Percentiles rank a stretch among this genome's conserved stretches.
Conservation (phyloP, 2,888 invertebrate genomes). For the Rhaphigaster nebulosa region DNA sequence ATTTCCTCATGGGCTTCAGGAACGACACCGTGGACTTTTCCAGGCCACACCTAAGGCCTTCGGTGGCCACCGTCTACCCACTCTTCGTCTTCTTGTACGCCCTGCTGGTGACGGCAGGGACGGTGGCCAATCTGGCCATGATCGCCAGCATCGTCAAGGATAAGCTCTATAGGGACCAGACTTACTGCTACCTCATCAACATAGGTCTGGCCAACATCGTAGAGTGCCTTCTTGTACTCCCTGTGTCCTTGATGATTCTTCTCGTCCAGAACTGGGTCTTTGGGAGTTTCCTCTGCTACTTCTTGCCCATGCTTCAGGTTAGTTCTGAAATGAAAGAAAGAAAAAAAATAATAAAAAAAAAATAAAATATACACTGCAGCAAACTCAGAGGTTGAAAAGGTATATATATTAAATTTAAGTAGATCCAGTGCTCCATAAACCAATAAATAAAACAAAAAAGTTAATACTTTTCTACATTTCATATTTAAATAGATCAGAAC, state of each 20-base stretch:
- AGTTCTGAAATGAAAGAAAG: background rate
- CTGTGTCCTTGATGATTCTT: conserved; percentile 77
- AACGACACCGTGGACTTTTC: conserved; percentile 72
- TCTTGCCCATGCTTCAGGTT: conserved; percentile 82
- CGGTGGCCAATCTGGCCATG: conserved; percentile 74
- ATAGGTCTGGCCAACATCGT: conserved; percentile 77
- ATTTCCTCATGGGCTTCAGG: conserved; percentile 68
- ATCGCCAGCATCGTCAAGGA: conserved; percentile 72
- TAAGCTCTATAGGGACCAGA: conserved; percentile 75
- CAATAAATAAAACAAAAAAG: no score
- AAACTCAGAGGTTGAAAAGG: background rate
- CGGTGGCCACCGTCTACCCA: conserved; percentile 74
- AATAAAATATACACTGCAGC: background rate
- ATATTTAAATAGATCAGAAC: no score
- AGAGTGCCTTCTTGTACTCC: conserved; percentile 78
- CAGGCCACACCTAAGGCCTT: conserved; percentile 74
- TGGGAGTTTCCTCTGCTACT: conserved; percentile 79
- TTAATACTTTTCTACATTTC: no score
- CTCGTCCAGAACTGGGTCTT: conserved; percentile 81
- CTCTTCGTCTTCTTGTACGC: conserved; percentile 77
- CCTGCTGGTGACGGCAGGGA: conserved; percentile 73
- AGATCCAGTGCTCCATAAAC: no score
- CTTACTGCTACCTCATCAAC: conserved; percentile 77
- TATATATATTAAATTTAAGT: no score
- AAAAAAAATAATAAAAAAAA: background rate